These are phyloP conservation scores for Desmodus rotundus DNA, from an alignment of 2,113 vertebrate species.

Conservation along the genomic window DNA sequence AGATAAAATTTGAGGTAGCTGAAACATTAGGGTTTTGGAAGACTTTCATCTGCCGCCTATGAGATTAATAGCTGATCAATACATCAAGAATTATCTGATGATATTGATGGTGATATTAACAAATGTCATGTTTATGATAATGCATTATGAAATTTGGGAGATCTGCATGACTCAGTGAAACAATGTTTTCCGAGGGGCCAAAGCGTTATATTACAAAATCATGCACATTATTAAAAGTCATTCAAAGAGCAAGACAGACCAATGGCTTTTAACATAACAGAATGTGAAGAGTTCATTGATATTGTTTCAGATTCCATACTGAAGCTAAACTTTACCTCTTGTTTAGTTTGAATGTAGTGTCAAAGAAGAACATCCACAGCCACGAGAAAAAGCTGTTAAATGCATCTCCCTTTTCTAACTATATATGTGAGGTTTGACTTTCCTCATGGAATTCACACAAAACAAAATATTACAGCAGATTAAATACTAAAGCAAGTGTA, in stretches of 20 bases:
- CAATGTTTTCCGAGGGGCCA: background rate
- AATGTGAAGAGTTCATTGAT: background rate
- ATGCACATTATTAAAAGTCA: background rate
- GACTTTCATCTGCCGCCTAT: background rate
- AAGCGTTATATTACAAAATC: background rate
- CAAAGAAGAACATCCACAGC: background rate
- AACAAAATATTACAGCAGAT: background rate
- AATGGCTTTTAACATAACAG: background rate
- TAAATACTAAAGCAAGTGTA: background rate
- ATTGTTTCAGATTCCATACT: background rate
- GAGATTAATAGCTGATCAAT: background rate
- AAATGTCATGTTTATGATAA: background rate
- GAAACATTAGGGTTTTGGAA: slow-evolving; percentile 1
- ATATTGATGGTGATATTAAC: background rate
- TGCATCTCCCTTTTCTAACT: background rate
- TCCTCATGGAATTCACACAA: background rate
- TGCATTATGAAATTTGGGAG: background rate
- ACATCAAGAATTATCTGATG: background rate
- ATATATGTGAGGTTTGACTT: background rate
- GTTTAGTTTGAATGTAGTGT: background rate
- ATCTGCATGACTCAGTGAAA: background rate
- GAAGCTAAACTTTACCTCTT: background rate
- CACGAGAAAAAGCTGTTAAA: background rate
- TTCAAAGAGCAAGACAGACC: background rate
- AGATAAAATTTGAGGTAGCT: slow-evolving; percentile 8